Percentiles rank a stretch among this genome's conserved stretches.
Conservation (phyloP, 2,888 invertebrate genomes). For the Ischnus inquisitorius region DNA sequence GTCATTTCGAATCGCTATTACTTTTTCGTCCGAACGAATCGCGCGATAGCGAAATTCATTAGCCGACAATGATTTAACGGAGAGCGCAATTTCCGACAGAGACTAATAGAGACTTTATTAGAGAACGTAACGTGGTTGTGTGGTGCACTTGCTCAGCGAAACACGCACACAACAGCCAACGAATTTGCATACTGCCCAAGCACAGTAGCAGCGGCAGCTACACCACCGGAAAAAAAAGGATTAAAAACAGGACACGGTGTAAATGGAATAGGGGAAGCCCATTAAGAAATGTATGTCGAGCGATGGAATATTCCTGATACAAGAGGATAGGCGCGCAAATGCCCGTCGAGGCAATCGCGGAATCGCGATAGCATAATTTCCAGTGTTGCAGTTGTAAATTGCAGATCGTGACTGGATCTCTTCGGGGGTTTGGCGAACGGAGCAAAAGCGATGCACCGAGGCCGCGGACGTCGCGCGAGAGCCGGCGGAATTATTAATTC, state of each 20-base stretch:
- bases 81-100: conserved; percentile 25
- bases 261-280: conserved; percentile 61
- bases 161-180: conserved; percentile 48
- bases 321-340: conserved; percentile 44
- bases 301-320: conserved; percentile 65
- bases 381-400: conserved; percentile 70
- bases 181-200: conserved; percentile 65
- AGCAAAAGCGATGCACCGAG: conserved; percentile 28
- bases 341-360: conserved; percentile 57
- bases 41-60: conserved; percentile 2
- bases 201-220: conserved; percentile 55
- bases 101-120: conserved; percentile 65
- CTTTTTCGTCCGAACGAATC: neutral
- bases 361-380: conserved; percentile 70
- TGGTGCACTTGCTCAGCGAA: conserved; percentile 9
- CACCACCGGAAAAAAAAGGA: neutral
- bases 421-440: conserved; percentile 1
- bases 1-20: neutral
- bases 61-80: neutral
- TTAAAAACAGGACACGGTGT: conserved; percentile 49
- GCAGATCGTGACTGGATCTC: conserved; percentile 66
- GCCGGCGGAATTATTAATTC: conserved; percentile 65
- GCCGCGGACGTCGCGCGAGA: conserved; percentile 13
- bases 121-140: conserved; percentile 38
- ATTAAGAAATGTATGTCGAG: conserved; percentile 68